These are phyloP conservation scores for Coboldia fuscipes DNA, from an alignment of 1,140 invertebrate genomes.

Conservation along the genomic window DNA sequence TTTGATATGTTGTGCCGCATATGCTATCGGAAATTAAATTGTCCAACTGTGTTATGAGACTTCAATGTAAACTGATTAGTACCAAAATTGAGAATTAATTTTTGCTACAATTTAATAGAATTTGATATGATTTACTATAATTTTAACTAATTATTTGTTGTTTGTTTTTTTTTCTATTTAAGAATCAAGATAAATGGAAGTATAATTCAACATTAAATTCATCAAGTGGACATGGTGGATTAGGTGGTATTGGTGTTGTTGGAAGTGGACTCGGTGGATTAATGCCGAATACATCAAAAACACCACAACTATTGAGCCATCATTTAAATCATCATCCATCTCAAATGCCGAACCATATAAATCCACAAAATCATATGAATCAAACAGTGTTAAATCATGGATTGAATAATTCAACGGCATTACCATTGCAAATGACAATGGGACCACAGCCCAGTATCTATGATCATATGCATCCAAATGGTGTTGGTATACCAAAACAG, in stretches of 20 bases:
- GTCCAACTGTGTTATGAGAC: too few species aligned
- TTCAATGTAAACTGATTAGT: too few species aligned
- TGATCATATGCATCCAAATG: slow-evolving; percentile 23
- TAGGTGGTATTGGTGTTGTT: slow-evolving; percentile 5
- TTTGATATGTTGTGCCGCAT: too few species aligned
- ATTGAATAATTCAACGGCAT: neutral
- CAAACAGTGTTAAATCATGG: neutral
- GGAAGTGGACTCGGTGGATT: slow-evolving; percentile 11
- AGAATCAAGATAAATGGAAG: slow-evolving; percentile 45
- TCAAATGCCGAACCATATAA: slow-evolving; percentile 1
- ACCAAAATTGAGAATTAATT: too few species aligned
- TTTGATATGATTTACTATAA: too few species aligned
- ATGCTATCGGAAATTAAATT: too few species aligned
- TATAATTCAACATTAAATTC: slow-evolving; percentile 21
- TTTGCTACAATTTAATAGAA: too few species aligned
- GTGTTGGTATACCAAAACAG: slow-evolving; percentile 1
- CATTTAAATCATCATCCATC: neutral
- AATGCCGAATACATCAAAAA: slow-evolving; percentile 10
- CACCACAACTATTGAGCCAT: neutral
- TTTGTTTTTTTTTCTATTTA: slow-evolving; percentile 8
- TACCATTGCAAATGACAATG: slow-evolving; percentile 1
- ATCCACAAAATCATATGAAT: slow-evolving; percentile 2
- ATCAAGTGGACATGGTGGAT: too few species aligned
- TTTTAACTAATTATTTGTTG: neutral
- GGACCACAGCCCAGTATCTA: slow-evolving; percentile 18